Evolutionary conservation across 2,797 vertebrate genomes (phyloP).

Genomic region (Sylvilagus floridanus): DNA sequence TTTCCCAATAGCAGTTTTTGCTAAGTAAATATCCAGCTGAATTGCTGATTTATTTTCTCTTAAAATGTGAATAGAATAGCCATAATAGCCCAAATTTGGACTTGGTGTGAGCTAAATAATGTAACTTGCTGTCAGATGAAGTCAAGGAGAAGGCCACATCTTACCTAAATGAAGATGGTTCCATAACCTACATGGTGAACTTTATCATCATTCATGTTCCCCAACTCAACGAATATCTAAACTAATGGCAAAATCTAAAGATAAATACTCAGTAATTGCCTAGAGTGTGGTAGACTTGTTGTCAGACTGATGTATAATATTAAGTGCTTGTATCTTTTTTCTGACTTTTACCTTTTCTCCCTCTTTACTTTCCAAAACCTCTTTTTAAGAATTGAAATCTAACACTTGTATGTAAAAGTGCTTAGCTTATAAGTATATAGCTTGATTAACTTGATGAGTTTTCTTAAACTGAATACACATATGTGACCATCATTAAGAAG

Average conservation of each 20-base stretch:
- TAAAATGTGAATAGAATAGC: neutral
- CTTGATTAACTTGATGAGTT: neutral
- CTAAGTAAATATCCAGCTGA: slow-evolving; percentile 15
- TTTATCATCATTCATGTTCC: neutral
- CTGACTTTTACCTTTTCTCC: neutral
- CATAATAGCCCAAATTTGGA: neutral
- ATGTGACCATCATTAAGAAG: neutral
- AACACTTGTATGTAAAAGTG: slow-evolving; percentile 25
- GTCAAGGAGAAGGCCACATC: neutral
- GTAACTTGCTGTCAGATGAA: slow-evolving; percentile 17
- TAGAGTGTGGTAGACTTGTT: neutral
- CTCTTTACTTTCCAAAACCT: neutral
- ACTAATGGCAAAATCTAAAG: slow-evolving; percentile 42
- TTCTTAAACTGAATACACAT: neutral
- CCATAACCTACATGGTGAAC: neutral
- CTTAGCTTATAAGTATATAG: neutral
- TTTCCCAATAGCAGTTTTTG: neutral
- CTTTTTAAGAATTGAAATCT: neutral
- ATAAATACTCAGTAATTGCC: neutral
- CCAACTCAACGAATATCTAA: neutral
- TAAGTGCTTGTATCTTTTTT: neutral
- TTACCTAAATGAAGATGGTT: neutral
- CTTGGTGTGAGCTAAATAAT: neutral
- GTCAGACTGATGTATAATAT: neutral
- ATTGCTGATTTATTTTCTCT: slow-evolving; percentile 41